phyloP scores from a whole-genome alignment of 2,888 invertebrate species.

The Cybosia mesomella region DNA sequence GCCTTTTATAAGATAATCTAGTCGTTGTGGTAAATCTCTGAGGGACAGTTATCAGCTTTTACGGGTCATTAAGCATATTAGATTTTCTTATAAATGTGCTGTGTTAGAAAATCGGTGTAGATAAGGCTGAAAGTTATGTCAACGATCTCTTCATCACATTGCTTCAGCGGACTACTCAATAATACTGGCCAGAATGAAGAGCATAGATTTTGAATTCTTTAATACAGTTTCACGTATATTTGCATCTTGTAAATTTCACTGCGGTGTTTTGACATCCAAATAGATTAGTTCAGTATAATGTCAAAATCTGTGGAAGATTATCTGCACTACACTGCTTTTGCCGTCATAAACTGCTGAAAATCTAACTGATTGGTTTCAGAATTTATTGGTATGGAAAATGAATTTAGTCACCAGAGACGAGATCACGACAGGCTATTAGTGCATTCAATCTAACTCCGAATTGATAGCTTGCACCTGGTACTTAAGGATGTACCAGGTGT shows the following conservation, averaged over 20 bases:
- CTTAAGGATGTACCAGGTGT: no score
- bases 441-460: no score
- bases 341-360: no score
- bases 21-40: constrained; percentile 5
- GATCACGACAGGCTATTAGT: no score
- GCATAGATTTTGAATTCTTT: neutral
- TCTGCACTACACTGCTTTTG: no score
- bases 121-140: constrained; percentile 11
- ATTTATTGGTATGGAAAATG: no score
- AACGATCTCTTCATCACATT: neutral
- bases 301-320: no score
- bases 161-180: constrained; percentile 1
- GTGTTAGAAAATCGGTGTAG: constrained; percentile 10
- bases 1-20: constrained; percentile 12
- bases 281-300: neutral
- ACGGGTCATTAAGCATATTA: constrained; percentile 25
- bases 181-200: neutral
- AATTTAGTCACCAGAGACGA: no score
- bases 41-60: constrained; percentile 19
- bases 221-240: neutral
- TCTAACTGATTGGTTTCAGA: no score
- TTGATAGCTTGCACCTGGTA: no score
- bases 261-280: neutral
- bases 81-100: constrained; percentile 19
- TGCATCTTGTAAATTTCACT: neutral